Evolutionary conservation across 2,113 vertebrate species (phyloP).

Genomic region (Pandion haliaetus): DNA sequence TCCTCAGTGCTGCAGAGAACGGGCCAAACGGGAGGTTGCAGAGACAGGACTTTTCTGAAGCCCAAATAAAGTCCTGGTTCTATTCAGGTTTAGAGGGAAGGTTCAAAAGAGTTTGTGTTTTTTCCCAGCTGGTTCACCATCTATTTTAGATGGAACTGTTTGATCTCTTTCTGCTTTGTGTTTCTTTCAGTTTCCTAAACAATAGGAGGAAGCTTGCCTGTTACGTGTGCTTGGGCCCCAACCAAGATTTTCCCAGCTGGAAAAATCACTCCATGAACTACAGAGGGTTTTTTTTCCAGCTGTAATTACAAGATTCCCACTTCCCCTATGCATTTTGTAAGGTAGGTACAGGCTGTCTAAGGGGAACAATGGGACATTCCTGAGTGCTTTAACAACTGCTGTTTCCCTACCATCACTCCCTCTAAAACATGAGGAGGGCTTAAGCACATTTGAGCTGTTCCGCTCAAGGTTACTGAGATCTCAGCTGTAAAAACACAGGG

Average conservation of each 20-base stretch:
- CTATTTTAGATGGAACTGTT: constrained; percentile 49
- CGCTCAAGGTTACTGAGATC: neutral
- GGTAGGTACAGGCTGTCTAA: neutral
- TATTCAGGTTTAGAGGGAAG: neutral
- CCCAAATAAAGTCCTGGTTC: neutral
- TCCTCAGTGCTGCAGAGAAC: neutral
- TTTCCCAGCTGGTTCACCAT: neutral
- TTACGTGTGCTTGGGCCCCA: neutral
- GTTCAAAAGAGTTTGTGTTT: neutral
- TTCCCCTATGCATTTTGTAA: neutral
- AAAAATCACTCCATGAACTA: constrained; percentile 28
- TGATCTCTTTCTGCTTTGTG: constrained; percentile 46
- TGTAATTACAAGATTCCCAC: neutral
- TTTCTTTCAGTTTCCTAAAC: constrained; percentile 59
- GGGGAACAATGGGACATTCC: constrained; percentile 19
- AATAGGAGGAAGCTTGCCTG: constrained; percentile 54
- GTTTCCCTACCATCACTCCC: neutral
- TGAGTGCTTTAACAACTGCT: constrained; percentile 35
- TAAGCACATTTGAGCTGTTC: neutral
- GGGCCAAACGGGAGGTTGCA: neutral
- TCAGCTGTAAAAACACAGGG: constrained; percentile 47
- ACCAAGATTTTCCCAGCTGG: constrained; percentile 38
- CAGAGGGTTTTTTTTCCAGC: neutral
- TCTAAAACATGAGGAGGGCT: neutral
- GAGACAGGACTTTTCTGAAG: neutral